phyloP scores from a whole-genome alignment of 2,113 vertebrate genomes.

The Syngnathus typhle region DNA sequence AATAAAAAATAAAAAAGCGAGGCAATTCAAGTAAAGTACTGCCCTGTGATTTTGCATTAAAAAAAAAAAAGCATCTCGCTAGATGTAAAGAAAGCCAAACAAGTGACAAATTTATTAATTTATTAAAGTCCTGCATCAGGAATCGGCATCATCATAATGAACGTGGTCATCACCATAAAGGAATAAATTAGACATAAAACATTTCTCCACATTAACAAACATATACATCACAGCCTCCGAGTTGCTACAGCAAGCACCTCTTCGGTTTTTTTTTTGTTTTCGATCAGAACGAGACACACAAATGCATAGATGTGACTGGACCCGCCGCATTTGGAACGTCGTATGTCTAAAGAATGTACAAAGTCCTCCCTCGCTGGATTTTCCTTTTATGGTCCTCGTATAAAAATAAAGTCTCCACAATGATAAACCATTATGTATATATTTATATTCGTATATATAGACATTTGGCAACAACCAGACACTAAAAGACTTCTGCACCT shows the following conservation, averaged over 20 bases:
- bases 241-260: constrained; percentile 29
- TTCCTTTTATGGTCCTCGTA: constrained; percentile 39
- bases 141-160: constrained; percentile 44
- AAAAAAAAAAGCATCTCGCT: neutral
- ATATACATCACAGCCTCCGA: constrained; percentile 53
- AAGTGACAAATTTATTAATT: constrained; percentile 97
- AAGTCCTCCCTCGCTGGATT: constrained; percentile 46
- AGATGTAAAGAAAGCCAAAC: constrained; percentile 43
- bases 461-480: constrained; percentile 86
- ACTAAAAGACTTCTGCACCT: constrained; percentile 61
- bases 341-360: constrained; percentile 62
- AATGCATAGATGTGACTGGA: constrained; percentile 68
- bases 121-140: constrained; percentile 80
- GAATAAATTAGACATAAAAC: constrained; percentile 91
- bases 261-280: constrained; percentile 20
- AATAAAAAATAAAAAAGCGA: too few species aligned
- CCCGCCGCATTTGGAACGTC: constrained; percentile 45
- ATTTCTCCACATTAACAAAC: constrained; percentile 75
- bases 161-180: constrained; percentile 65
- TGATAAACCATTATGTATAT: constrained; percentile 64
- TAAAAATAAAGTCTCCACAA: constrained; percentile 77
- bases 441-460: constrained; percentile 32
- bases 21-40: too few species aligned
- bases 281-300: constrained; percentile 62
- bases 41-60: too few species aligned